Conservation (phyloP, 2,888 invertebrate species). For the Melinaea marsaeus region DNA sequence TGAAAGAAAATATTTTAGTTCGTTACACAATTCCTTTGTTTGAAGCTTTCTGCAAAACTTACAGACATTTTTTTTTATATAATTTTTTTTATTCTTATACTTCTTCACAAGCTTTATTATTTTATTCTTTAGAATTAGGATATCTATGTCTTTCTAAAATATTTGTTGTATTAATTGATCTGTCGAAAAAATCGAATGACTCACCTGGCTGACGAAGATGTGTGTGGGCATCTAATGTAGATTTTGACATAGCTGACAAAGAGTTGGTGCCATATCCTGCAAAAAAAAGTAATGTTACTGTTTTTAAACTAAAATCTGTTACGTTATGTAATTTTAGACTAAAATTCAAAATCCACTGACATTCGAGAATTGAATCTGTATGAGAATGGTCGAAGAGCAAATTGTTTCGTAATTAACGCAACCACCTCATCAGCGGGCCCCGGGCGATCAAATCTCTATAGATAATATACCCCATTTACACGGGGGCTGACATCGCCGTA, state of each 20-base stretch:
- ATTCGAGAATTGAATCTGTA: too few relatives aligned
- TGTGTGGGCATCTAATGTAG: conserved; percentile 91
- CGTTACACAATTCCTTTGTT: conserved; percentile 42
- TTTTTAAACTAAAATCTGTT: neutral
- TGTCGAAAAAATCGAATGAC: conserved; percentile 23
- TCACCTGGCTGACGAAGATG: conserved; percentile 94
- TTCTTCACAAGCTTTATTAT: too few relatives aligned
- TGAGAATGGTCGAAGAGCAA: conserved; percentile 21
- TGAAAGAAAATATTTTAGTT: conserved; percentile 51
- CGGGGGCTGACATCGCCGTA: conserved; percentile 38
- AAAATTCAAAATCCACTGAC: too few relatives aligned
- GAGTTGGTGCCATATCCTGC: conserved; percentile 92
- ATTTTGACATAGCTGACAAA: conserved; percentile 87
- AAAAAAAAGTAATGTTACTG: conserved; percentile 55
- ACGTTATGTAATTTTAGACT: too few relatives aligned
- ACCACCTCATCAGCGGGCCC: conserved; percentile 40
- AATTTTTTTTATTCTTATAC: too few relatives aligned
- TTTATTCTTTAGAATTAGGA: too few relatives aligned
- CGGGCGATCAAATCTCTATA: conserved; percentile 37
- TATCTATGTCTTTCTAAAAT: neutral
- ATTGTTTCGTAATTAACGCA: conserved; percentile 43
- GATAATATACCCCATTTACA: conserved; percentile 43
- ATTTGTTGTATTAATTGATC: neutral
- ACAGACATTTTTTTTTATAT: neutral
- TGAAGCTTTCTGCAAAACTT: conserved; percentile 11